Base-by-base conservation (phyloP, 2,113 vertebrate species). In the Pelvicachromis taeniatus region DNA sequence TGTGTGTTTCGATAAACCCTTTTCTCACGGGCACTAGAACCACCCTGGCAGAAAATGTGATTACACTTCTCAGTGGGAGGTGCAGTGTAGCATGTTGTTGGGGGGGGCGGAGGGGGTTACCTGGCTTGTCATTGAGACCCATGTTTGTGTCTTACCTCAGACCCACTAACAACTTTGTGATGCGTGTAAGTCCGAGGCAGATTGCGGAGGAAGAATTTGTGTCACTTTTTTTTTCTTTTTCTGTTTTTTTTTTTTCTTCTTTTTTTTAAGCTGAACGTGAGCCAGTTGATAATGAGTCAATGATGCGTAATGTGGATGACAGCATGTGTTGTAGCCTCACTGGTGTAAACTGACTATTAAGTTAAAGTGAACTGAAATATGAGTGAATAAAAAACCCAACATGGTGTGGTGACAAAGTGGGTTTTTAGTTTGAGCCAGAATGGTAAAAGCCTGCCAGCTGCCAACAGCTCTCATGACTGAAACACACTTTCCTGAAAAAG, bases 1-100 rank as follows among this genome's bases (percentile, higher is more conserved):
- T 94, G 86, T 91, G 91, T 83, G 89, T 94, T 95, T 95, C 50
- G 92, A 95, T 95, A 95, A 95, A 94, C 87, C 91, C 86, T 93
- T 94, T 92, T 93, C 93, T 94, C 85, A 83, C 8, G 58, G 92
- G 88, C 83, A 81, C 87, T 90, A 80, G 86, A 93, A 78, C 81
- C 92, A 85, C 63, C 88, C 91, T 93, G 84, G 90, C 88, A 87
- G 93, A 95, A 96, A 95, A 95, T 93, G 92, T 90, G 92, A 95
- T 95, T 94, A 95, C 85, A 86, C 52, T 87, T 94, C 91, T 92
- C 84, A 80, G 85, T 84, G 23, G 93, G 91, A 91, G 65, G 78
- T 58, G 70, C 77, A 82, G 53, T 83, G 80, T 88, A 82, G 80
- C 87, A 82, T 50, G 70, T 45, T 78, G 85, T 81, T 55, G 56